phyloP scores from a whole-genome alignment of 2,113 vertebrate species.

The Microtus montanus region DNA sequence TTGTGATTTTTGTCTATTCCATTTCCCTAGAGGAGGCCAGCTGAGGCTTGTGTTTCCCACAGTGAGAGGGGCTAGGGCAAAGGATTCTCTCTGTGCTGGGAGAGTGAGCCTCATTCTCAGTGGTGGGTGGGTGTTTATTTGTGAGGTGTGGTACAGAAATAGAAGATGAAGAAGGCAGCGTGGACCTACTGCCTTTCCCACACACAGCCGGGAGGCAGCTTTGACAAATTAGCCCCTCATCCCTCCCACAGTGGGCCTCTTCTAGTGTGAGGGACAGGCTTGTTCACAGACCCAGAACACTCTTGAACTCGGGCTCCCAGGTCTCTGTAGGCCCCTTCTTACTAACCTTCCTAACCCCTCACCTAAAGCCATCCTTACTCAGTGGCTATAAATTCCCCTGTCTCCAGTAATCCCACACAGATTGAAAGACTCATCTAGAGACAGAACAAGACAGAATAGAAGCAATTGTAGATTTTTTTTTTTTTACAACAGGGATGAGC shows the following conservation, averaged over 20 bases:
- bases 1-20: too few relatives aligned
- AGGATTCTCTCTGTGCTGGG: background rate
- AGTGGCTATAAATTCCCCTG: background rate
- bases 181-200: background rate
- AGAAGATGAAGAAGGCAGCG: background rate
- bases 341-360: background rate
- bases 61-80: background rate
- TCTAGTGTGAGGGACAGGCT: background rate
- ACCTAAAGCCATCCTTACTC: background rate
- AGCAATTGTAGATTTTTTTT: rapidly evolving
- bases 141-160: background rate
- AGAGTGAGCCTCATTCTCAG: background rate
- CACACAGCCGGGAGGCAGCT: background rate
- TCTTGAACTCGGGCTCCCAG: background rate
- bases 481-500: too few relatives aligned
- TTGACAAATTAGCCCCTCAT: background rate
- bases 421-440: background rate
- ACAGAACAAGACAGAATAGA: background rate
- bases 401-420: background rate
- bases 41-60: background rate
- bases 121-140: background rate
- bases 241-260: background rate
- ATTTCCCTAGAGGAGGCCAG: background rate
- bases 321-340: background rate
- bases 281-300: background rate